Evolutionary conservation across 2,888 invertebrate genomes (phyloP), one percentile per base, ranked within the genome.

Genomic region (Ophion slaviceki): DNA sequence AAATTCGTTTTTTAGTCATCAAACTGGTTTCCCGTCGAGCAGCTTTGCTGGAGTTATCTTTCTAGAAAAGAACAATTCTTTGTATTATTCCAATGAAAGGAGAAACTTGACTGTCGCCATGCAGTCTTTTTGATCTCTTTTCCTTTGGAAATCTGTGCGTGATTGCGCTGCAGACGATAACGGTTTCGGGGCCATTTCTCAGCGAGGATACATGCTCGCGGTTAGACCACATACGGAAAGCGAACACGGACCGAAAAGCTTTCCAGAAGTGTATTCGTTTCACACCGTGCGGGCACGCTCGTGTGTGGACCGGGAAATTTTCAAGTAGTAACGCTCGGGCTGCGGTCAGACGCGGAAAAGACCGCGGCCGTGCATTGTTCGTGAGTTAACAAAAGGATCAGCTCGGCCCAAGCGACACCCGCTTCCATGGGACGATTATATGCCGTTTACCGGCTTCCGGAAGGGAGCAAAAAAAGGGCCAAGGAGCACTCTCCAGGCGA

Each of bases 301-400:
- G 68, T 81, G 80, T 75, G 72, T 61, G 40, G 36, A 68, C 80
- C 80, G 83, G 83, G 77, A 86, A 85, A 77, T 81, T 84, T 82
- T 32, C 85, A 87, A 90, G 90, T 89, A 88, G 90, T 87, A 88
- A 80, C 76, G 81, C 86, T 79, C 82, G 81, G 79, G 87, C 87
- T 86, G 88, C 80, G 89, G 89, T 89, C 89, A 84, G 88, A 85
- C 89, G 80, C 81, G 86, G 86, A 80, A 86, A 72, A 82, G 82
- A 76, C 80, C 77, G 81, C 80, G 57, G 61, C 61, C 53, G 86
- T 83, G 88, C 88, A 92, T 92, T 92, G 91, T 92, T 92, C 90
- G 86, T 67, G 68, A 79, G 85, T 86, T 91, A 92, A 93, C 90
- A 92, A 92, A 89, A 88, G 89, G 89, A 89, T 88, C 88, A 88